A percentile compares a stretch with the other conserved stretches of the same genome.
Evolutionary conservation across 2,113 vertebrate genomes (phyloP).

Genomic region (Entelurus aequoreus): DNA sequence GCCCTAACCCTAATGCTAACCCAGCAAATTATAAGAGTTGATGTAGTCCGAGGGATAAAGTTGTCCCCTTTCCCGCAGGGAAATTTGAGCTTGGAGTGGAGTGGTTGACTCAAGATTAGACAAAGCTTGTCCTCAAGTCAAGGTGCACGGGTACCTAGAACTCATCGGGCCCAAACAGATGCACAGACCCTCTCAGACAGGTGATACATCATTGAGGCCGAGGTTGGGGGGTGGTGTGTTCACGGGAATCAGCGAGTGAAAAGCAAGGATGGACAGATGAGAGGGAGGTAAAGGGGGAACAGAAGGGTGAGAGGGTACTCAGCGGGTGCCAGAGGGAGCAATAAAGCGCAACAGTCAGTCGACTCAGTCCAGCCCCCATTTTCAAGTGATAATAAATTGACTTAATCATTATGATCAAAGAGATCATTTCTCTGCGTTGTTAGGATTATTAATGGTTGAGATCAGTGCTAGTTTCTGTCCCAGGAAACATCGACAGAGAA

Average conservation of each 20-base stretch:
- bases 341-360: conserved; percentile 25
- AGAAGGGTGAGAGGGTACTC: conserved; percentile 18
- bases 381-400: conserved; percentile 9
- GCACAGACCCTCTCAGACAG: conserved; percentile 25
- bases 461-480: not conserved
- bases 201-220: conserved; percentile 33
- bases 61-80: conserved; percentile 35
- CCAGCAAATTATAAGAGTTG: not conserved
- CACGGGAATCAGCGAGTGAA: conserved; percentile 12
- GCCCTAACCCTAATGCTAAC: too few species aligned
- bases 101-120: conserved; percentile 34
- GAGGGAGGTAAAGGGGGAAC: conserved; percentile 24
- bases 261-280: conserved; percentile 37
- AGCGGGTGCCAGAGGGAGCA: conserved; percentile 30
- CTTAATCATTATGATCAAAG: not conserved
- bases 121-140: conserved; percentile 45
- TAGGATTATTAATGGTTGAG: not conserved
- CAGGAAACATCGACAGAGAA: not conserved
- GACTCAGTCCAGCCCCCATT: conserved; percentile 15
- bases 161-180: conserved; percentile 7
- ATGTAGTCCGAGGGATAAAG: not conserved
- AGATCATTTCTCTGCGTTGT: not conserved
- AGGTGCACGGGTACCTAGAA: conserved; percentile 40
- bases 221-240: conserved; percentile 1
- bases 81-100: conserved; percentile 39